These are phyloP conservation scores for Nomada ferruginata DNA, from an alignment of 2,888 invertebrate species.

Conservation along the genomic window DNA sequence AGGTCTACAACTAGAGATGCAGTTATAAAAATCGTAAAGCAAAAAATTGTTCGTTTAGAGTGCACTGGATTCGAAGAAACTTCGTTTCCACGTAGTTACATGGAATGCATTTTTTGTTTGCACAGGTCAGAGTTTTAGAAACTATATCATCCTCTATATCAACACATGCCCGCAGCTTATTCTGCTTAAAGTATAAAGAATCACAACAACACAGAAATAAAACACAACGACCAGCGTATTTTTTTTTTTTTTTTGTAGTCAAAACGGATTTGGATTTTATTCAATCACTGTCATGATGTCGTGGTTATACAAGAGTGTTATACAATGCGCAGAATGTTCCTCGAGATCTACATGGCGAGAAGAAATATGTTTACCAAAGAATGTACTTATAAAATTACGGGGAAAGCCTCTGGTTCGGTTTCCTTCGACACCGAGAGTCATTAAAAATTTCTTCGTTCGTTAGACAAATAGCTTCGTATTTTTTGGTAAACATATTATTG, in stretches of 20 bases:
- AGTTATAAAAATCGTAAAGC: constrained; percentile 40
- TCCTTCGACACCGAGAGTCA: constrained; percentile 19
- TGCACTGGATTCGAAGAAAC: constrained; percentile 40
- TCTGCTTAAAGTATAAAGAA: constrained; percentile 70
- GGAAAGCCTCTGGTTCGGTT: constrained; percentile 7
- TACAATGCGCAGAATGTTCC: constrained; percentile 80
- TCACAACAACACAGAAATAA: constrained; percentile 78
- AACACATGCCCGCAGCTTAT: constrained; percentile 44
- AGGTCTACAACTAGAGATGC: constrained; percentile 33
- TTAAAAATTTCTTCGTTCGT: constrained; percentile 41
- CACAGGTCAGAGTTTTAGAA: constrained; percentile 38
- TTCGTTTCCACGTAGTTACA: constrained; percentile 32
- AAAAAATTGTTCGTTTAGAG: constrained; percentile 26
- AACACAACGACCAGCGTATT: constrained; percentile 78
- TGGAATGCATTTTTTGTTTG: constrained; percentile 7
- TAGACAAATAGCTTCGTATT: constrained; percentile 29
- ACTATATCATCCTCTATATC: constrained; percentile 47
- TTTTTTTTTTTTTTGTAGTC: constrained; percentile 70
- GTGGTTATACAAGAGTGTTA: constrained; percentile 82
- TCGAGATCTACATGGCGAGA: constrained; percentile 79
- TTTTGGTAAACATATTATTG: constrained; percentile 78
- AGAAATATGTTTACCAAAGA: constrained; percentile 80
- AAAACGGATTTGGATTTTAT: constrained; percentile 83
- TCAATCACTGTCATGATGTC: constrained; percentile 81
- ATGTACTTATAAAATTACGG: constrained; percentile 56